A percentile compares a stretch with the other conserved stretches of the same genome.
Evolutionary conservation across 2,888 invertebrate genomes (phyloP).

Genomic region (Caenorhabditis macrosperma): DNA sequence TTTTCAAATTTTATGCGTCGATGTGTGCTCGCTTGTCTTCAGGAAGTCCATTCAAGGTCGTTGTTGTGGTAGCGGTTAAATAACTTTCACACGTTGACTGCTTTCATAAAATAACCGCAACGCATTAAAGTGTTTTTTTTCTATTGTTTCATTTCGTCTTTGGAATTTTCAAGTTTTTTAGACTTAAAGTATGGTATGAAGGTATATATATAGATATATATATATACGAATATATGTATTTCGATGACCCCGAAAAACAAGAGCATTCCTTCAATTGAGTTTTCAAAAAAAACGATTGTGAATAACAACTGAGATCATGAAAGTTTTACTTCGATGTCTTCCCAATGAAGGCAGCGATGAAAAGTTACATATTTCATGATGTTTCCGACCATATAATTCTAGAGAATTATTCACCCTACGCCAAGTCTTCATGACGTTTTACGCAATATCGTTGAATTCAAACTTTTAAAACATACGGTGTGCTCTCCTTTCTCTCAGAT

Average conservation of each 20-base stretch:
- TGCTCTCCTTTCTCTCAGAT: no score
- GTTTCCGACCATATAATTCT: not conserved
- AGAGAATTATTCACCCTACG: not conserved
- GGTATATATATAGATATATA: no score
- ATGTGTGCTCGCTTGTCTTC: constrained; percentile 32
- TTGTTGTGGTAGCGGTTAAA: not conserved
- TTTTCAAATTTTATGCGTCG: not conserved
- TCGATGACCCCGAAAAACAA: no score
- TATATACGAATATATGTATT: no score
- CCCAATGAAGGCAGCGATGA: no score
- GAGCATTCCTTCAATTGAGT: not conserved
- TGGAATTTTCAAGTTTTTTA: no score
- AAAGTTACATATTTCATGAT: not conserved
- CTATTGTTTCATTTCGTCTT: not conserved
- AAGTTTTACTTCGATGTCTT: not conserved
- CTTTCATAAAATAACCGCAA: not conserved
- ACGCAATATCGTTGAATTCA: no score
- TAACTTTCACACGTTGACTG: not conserved
- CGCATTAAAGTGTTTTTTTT: not conserved
- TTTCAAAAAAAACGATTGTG: not conserved
- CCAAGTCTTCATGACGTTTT: not conserved
- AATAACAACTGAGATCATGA: not conserved
- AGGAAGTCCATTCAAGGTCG: constrained; percentile 28
- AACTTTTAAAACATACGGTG: not conserved
- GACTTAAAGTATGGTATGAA: no score